These are phyloP conservation scores for Dyspetes luteomarginatus DNA, from an alignment of 2,888 invertebrate species.

Conservation along the genomic window DNA sequence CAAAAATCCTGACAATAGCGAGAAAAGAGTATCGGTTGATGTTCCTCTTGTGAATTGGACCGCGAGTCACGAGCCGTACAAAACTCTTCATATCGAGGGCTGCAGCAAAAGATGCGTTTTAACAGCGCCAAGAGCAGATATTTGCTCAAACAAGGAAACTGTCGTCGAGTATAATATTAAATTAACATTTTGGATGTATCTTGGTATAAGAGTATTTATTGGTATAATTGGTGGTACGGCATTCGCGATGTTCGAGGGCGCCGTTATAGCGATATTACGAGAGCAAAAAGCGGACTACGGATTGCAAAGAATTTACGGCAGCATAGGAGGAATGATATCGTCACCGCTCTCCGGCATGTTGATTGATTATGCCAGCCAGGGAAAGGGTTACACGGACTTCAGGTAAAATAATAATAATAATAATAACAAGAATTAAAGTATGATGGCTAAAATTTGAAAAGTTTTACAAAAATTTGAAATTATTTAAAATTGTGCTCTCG, in stretches of 20 bases:
- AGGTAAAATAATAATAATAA: slow-evolving; percentile 83
- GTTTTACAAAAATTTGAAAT: no score
- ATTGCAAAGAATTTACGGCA: slow-evolving; percentile 90
- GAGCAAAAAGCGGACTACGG: slow-evolving; percentile 92
- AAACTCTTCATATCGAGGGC: slow-evolving; percentile 81
- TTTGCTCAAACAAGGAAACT: slow-evolving; percentile 87
- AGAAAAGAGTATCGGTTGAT: slow-evolving; percentile 81
- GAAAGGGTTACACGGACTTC: slow-evolving; percentile 89
- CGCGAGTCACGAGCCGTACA: slow-evolving; percentile 79
- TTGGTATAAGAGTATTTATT: slow-evolving; percentile 85
- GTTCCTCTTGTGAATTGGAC: slow-evolving; percentile 83
- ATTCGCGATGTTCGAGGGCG: slow-evolving; percentile 92
- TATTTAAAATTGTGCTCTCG: no score
- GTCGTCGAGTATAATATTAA: slow-evolving; percentile 87
- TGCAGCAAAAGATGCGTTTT: slow-evolving; percentile 87
- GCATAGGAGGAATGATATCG: slow-evolving; percentile 91
- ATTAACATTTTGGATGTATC: slow-evolving; percentile 90
- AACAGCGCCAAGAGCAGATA: slow-evolving; percentile 84
- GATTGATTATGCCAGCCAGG: slow-evolving; percentile 89
- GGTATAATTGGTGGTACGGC: slow-evolving; percentile 90
- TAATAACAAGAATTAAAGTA: background rate
- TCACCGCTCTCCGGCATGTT: slow-evolving; percentile 90
- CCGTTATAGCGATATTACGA: slow-evolving; percentile 90
- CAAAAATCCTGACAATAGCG: slow-evolving; percentile 81
- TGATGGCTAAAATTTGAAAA: background rate